phyloP scores from a whole-genome alignment of 2,888 invertebrate species.

The Eupithecia pulchellata region DNA sequence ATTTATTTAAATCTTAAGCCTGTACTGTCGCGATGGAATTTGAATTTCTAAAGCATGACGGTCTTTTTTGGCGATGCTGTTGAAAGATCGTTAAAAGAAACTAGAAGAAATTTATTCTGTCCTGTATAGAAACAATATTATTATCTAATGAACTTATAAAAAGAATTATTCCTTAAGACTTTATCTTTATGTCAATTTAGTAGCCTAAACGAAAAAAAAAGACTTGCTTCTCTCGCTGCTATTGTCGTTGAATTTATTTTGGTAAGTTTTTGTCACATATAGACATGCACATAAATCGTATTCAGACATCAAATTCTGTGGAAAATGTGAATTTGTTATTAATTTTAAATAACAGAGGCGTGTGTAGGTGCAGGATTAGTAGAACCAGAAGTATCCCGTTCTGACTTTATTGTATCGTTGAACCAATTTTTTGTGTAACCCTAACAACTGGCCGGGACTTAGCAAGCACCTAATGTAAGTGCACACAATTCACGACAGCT shows the following conservation, averaged over 20 bases:
- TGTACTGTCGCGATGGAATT: neutral
- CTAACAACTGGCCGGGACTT: neutral
- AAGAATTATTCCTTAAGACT: too few relatives aligned
- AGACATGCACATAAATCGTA: too few relatives aligned
- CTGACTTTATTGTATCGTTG: too few relatives aligned
- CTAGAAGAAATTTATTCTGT: neutral
- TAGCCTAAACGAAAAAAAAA: neutral
- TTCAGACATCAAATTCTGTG: too few relatives aligned
- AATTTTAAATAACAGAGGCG: too few relatives aligned
- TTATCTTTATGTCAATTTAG: too few relatives aligned
- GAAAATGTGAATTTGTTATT: too few relatives aligned
- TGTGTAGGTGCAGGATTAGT: too few relatives aligned
- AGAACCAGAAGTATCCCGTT: too few relatives aligned
- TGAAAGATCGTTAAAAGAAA: neutral
- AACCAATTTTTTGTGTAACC: neutral
- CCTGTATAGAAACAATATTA: neutral
- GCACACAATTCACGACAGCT: neutral
- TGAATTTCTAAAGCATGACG: neutral
- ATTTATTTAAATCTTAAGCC: neutral
- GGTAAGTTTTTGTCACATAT: too few relatives aligned
- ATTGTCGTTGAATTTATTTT: too few relatives aligned
- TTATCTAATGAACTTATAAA: too few relatives aligned
- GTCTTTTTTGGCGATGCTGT: neutral
- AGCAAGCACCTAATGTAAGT: neutral
- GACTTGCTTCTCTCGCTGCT: neutral